Conservation (phyloP, 2,888 invertebrate genomes). For the Nemurella pictetii region DNA sequence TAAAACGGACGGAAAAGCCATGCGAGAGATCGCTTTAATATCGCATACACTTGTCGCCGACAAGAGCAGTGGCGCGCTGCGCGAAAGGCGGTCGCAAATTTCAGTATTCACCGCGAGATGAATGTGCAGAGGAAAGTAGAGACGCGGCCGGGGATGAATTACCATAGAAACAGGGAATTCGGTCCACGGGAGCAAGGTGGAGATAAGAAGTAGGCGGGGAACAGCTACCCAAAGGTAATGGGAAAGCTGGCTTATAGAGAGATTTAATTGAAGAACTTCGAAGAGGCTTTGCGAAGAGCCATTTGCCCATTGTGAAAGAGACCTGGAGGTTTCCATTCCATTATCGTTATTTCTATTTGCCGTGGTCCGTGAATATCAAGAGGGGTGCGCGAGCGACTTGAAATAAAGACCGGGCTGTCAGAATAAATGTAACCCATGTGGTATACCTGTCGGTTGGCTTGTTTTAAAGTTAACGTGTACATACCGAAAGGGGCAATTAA, state of each 20-base stretch:
- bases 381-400: neutral
- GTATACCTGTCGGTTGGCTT: no score
- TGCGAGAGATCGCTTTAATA: neutral
- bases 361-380: neutral
- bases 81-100: neutral
- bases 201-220: slow-evolving; percentile 25
- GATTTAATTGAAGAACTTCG: slow-evolving; percentile 33
- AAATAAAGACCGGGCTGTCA: neutral
- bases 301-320: slow-evolving; percentile 28
- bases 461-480: no score
- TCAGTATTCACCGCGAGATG: slow-evolving; percentile 3
- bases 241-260: slow-evolving; percentile 29
- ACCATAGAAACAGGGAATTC: slow-evolving; percentile 39
- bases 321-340: neutral
- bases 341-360: neutral
- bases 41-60: neutral
- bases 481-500: neutral
- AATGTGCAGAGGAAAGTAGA: slow-evolving; percentile 5
- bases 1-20: neutral
- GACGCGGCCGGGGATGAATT: slow-evolving; percentile 34
- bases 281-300: slow-evolving; percentile 18
- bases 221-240: neutral
- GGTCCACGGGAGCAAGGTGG: slow-evolving; percentile 22
- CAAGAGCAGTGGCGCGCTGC: neutral
- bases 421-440: no score